These are phyloP conservation scores for Platycnemis pennipes DNA, from an alignment of 2,888 invertebrate genomes.

Conservation along the genomic window DNA sequence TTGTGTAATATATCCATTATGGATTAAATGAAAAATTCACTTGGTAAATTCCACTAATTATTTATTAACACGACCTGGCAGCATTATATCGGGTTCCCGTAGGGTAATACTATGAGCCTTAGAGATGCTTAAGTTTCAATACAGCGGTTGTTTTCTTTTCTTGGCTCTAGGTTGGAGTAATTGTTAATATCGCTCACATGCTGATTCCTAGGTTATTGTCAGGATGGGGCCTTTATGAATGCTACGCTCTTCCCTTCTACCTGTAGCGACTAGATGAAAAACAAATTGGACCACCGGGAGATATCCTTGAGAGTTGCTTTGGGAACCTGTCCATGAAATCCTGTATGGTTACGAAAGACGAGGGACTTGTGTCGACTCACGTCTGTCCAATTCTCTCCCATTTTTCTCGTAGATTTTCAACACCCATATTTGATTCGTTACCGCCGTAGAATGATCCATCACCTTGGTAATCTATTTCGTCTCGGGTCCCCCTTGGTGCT, in stretches of 20 bases:
- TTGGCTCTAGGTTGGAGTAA: neutral
- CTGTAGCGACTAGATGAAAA: neutral
- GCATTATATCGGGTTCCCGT: too few relatives aligned
- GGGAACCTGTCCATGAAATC: conserved; percentile 4
- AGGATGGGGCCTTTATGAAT: neutral
- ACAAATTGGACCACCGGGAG: neutral
- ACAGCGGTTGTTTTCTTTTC: neutral
- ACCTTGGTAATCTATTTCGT: conserved; percentile 29
- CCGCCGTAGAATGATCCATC: neutral
- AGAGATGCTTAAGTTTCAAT: too few relatives aligned
- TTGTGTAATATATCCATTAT: too few relatives aligned
- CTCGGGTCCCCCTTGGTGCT: neutral
- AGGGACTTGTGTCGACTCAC: neutral
- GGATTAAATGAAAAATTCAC: too few relatives aligned
- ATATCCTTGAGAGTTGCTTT: neutral
- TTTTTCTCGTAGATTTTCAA: conserved; percentile 38
- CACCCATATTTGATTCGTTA: conserved; percentile 38
- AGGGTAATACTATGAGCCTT: too few relatives aligned
- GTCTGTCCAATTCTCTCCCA: conserved; percentile 14
- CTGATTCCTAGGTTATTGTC: neutral
- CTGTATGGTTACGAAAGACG: neutral
- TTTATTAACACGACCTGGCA: too few relatives aligned
- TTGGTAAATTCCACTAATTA: too few relatives aligned
- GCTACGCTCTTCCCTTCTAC: neutral
- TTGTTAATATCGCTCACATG: neutral